These are phyloP conservation scores for Fulica atra DNA, from an alignment of 2,113 vertebrate species.

Conservation along the genomic window DNA sequence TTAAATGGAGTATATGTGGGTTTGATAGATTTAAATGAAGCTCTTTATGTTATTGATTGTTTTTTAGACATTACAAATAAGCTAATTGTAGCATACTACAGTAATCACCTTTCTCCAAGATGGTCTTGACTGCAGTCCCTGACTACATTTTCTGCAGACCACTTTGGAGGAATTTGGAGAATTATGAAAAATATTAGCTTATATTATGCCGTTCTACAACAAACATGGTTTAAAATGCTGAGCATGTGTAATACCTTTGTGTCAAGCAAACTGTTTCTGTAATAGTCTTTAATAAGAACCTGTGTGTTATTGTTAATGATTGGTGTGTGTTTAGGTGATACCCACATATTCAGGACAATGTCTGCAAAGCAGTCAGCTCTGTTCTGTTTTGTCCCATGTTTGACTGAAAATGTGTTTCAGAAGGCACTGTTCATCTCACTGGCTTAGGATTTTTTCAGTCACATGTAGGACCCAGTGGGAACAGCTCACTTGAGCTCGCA, in stretches of 20 bases:
- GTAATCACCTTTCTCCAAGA: background rate
- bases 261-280: background rate
- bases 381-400: background rate
- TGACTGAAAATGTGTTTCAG: background rate
- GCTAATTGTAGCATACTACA: background rate
- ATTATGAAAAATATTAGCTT: background rate
- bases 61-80: conserved; percentile 22
- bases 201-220: background rate
- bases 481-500: background rate
- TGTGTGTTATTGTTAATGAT: background rate
- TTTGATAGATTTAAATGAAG: conserved; percentile 41
- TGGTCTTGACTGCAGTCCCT: background rate
- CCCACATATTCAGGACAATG: background rate
- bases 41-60: conserved; percentile 24
- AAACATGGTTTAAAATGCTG: background rate
- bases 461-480: background rate
- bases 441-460: background rate
- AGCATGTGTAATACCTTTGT: background rate
- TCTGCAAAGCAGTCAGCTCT: background rate
- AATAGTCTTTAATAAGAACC: background rate
- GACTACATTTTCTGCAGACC: background rate
- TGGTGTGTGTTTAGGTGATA: background rate
- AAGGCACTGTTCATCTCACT: background rate
- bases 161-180: background rate
- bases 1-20: conserved; percentile 5